A percentile compares a stretch with the other conserved stretches of the same genome.
Conservation (phyloP, 2,113 vertebrate species). For the Glaucidium brasilianum region DNA sequence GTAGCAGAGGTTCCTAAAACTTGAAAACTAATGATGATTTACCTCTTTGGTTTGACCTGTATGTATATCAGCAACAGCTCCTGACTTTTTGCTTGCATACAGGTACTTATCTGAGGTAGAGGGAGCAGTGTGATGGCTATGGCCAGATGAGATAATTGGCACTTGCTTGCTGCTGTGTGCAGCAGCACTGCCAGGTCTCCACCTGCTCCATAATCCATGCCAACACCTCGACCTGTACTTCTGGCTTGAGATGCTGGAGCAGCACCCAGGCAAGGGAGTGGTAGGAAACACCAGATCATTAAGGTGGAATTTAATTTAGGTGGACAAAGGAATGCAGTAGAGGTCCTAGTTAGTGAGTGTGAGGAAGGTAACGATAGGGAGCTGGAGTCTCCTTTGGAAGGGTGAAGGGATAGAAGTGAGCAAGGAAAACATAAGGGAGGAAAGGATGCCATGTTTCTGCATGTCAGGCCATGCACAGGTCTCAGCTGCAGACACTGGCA, state of each 20-base stretch:
- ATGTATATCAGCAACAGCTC: background rate
- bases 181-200: background rate
- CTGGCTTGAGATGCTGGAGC: background rate
- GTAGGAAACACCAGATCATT: slow-evolving; percentile 5
- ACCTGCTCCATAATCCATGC: background rate
- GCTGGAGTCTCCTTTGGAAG: background rate
- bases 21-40: background rate
- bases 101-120: background rate
- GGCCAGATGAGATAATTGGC: slow-evolving; percentile 8
- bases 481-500: background rate
- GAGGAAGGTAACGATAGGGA: background rate
- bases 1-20: background rate
- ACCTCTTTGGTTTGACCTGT: background rate
- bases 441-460: background rate
- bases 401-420: background rate
- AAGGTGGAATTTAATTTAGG: slow-evolving; percentile 31
- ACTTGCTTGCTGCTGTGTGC: background rate
- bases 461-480: background rate
- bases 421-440: background rate
- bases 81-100: background rate
- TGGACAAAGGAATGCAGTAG: slow-evolving; percentile 46
- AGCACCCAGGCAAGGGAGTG: slow-evolving; percentile 40
- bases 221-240: slow-evolving; percentile 38
- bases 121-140: background rate
- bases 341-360: background rate